Base-by-base conservation (phyloP, 2,888 invertebrate genomes). In the Mimas tiliae region DNA sequence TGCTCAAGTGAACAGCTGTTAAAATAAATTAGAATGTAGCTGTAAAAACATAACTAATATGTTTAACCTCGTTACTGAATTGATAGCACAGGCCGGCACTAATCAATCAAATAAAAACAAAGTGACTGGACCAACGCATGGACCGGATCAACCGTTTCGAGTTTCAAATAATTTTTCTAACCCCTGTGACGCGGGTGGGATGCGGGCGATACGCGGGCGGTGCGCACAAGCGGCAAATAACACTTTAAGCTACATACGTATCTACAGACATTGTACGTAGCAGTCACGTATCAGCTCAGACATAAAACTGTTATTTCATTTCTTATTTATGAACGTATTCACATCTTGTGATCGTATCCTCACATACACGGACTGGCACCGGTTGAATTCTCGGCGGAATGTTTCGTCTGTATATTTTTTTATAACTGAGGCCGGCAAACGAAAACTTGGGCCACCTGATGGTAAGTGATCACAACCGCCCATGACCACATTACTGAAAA, bases 81-180 rank as follows among this genome's bases (percentile, higher is more conserved):
- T 58, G 19, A 58, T 42, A 58, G 19, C 34, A 34, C 55, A 33
- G 53, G 55, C 16, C 55, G 19, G 58, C 12, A 12, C 42, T 58
- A 42, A 58, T 58, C 58, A 58, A 58, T 58, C 58, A 58, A 58
- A 58, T 58, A 58, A 58, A 58, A 58, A 58, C 58, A 58, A 58
- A 19, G 38, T 58, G 58, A 58, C 42, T 16, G 42, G 42, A 48
- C 50, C 63, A n/a, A n/a, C n/a, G n/a, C n/a, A 63, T 48, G 14
- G 55, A 38, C 19, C 33, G 51, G 38, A 34, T 64, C 64, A 64
- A 64, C n/a, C 50, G 64, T 64, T 38, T 64, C 50, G 51, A 38
- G 38, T 64, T 64, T 51, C 51, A 34, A 33, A 48, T 50, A 51
- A 38, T 64, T 64, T 63, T 50, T 63, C 16, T 51, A 51, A 16